Base-by-base conservation (phyloP, 2,113 vertebrate genomes). In the Formicarius rufipectus region DNA sequence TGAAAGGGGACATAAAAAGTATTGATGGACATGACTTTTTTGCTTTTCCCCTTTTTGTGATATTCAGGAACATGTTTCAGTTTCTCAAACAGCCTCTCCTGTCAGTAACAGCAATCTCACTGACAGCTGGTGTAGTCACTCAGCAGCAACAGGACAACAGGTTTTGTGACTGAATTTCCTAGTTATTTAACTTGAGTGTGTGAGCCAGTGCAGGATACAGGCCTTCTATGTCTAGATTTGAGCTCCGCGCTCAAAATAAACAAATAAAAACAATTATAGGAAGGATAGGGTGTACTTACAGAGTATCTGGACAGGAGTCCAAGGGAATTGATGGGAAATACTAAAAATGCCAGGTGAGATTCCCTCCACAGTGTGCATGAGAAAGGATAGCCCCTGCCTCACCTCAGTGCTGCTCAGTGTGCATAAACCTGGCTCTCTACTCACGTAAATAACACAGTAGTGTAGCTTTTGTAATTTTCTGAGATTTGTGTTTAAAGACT, bases 331-430 rank as follows among this genome's bases (percentile, higher is more conserved):
- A 7, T 84, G 44, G 42, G 35, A 82, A 68, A 62, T 9, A 22
- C 6, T 33, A 13, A 55, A 66, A 75, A n/a, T 6, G 2, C 27
- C 24, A 42, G 14, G n/a, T 33, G 40, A 84, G 39, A 7, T 22
- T 50, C 22, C 6, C 18, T 14, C 9, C 2, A 1, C 2, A 1
- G 25, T 14, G 52, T 3, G 1, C 8, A 15, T n/a, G 24, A 52
- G 52, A 24, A 4, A 12, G 22, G 19, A 60, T 1, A 2, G n/a
- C 14, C 14, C 22, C 45, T 44, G 44, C 33, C 19, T 66, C 3
- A 3, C 21, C 44, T 82, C 7, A 0, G 10, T 10, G n/a, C 20
- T 49, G 28, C 47, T 40, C 7, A 3, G 35, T 0, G 0, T 10
- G 45, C 12, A 37, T 37, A 67, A 52, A 55, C 24, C n/a, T 35